Evolutionary conservation across 2,113 vertebrate species (phyloP), one percentile per base, ranked within the genome.

Genomic region (Aythya baeri): DNA sequence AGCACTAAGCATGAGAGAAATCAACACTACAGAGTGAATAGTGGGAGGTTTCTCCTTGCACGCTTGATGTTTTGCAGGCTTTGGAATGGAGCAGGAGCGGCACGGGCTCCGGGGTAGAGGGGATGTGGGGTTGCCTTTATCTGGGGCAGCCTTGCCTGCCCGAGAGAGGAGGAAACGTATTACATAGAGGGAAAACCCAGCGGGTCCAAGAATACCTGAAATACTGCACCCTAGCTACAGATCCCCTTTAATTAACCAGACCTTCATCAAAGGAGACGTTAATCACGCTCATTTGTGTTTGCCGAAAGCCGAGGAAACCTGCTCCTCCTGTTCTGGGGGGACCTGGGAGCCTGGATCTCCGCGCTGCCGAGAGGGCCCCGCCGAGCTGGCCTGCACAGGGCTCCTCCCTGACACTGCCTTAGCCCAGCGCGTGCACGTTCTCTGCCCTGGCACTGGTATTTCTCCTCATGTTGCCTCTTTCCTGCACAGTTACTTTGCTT

Each of bases 171-270:
- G 77, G 66, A 79, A 85, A 44, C 4, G 1, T 17, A 14, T 58
- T 78, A 55, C n/a, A 36, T 0, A 57, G 73, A 87, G 59, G 85
- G 84, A 76, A 79, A 87, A 89, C 36, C 49, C 34, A 46, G 38
- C 3, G 61, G 74, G 52, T 17, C 36, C 23, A 59, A 59, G 68
- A 83, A 44, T 49, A 90, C 86, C n/a, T 89, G 91, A 82, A 94
- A 78, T 87, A 52, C 66, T 89, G 95, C 66, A 82, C 54, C 43
- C 20, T 34, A 27, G 73, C 57, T 89, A 31, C 70, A 71, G n/a
- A 72, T 61, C 86, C 89, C 82, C 78, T 92, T 84, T 96, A 90
- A 94, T 95, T 93, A 95, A 76, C 44, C 89, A 66, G 66, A 46
- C 88, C 15, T 22, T 89, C 77, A 89, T 90, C 92, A 72, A 88